Percentiles rank a stretch among this genome's conserved stretches.
phyloP scores from a whole-genome alignment of 2,797 vertebrate genomes.

The Spondyliosoma cantharus region DNA sequence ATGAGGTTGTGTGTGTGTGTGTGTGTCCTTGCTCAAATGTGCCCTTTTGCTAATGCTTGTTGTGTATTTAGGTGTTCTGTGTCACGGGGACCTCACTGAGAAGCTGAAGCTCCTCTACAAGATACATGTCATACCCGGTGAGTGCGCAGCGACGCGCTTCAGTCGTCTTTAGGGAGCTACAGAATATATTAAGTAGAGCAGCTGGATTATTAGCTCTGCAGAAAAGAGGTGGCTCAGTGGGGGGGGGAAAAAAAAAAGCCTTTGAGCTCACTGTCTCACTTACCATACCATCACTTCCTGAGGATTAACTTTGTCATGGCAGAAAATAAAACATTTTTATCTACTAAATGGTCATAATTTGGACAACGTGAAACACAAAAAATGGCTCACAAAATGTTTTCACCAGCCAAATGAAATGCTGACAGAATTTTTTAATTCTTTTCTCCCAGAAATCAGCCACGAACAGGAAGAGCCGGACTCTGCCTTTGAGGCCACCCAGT shows the following conservation, averaged over 20 bases:
- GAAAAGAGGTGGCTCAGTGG: not conserved
- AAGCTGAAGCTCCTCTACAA: slow-evolving; percentile 96
- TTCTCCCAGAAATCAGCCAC: slow-evolving; percentile 84
- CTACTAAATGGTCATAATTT: not conserved
- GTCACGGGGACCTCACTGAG: slow-evolving; percentile 94
- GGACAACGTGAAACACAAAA: not conserved
- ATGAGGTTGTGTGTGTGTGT: not conserved
- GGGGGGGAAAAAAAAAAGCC: not conserved
- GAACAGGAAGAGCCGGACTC: slow-evolving; percentile 97
- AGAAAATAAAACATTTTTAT: not conserved
- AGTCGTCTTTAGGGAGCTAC: not conserved
- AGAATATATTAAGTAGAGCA: not conserved
- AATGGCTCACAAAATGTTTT: not conserved
- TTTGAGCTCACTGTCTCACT: slow-evolving; percentile 18
- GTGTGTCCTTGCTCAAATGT: not conserved
- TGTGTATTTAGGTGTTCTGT: slow-evolving; percentile 88
- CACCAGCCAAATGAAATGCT: not conserved
- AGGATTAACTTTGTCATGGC: slow-evolving; percentile 8
- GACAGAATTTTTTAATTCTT: not conserved
- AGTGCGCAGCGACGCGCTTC: slow-evolving; percentile 60
- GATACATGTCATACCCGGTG: slow-evolving; percentile 95
- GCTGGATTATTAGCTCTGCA: slow-evolving; percentile 31
- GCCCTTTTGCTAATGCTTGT: not conserved
- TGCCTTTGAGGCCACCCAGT: slow-evolving; percentile 97
- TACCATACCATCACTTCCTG: slow-evolving; percentile 22